These are phyloP conservation scores for Galagoides demidoff DNA, from an alignment of 2,797 vertebrate species.

Conservation along the genomic window DNA sequence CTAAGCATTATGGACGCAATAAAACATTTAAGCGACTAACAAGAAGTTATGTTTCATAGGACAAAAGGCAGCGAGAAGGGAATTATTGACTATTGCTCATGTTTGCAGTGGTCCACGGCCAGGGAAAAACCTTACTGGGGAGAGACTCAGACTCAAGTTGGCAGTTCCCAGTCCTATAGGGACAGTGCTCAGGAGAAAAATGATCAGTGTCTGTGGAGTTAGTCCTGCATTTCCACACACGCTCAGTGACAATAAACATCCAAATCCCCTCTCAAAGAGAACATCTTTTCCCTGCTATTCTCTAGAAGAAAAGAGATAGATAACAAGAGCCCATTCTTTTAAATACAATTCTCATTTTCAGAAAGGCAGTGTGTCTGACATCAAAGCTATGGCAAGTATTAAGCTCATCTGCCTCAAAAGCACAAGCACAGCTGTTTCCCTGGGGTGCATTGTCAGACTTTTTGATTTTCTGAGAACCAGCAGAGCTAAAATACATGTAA, in stretches of 20 bases:
- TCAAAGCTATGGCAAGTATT: neutral
- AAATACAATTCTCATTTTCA: slow-evolving; percentile 51
- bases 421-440: slow-evolving; percentile 48
- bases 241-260: slow-evolving; percentile 21
- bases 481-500: slow-evolving; percentile 55
- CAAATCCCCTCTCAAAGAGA: slow-evolving; percentile 43
- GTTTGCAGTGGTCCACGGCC: neutral
- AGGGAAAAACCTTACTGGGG: neutral
- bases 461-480: slow-evolving; percentile 71
- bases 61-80: neutral
- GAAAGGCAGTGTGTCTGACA: slow-evolving; percentile 32
- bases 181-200: neutral
- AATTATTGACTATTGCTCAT: neutral
- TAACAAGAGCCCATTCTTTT: slow-evolving; percentile 58
- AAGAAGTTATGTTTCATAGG: neutral
- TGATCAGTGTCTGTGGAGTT: neutral
- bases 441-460: slow-evolving; percentile 59
- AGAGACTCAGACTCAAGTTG: neutral
- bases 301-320: slow-evolving; percentile 50
- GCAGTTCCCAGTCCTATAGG: neutral
- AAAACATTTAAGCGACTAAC: neutral
- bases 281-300: neutral
- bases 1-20: neutral
- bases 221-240: slow-evolving; percentile 31
- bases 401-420: slow-evolving; percentile 58